Base-by-base conservation (phyloP, 2,888 invertebrate genomes). In the Mimas tiliae region DNA sequence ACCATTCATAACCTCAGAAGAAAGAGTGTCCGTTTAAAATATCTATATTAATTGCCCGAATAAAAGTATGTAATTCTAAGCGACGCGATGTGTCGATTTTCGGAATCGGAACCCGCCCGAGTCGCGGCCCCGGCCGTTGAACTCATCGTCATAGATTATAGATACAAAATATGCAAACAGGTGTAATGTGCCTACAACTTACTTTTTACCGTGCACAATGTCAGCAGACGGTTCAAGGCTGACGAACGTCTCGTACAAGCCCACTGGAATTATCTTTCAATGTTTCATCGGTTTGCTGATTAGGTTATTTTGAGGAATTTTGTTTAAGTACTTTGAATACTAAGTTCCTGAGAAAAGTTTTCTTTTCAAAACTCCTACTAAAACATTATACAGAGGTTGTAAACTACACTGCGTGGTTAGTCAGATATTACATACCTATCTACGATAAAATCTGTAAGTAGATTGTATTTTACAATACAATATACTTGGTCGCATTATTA, bases 121-220 rank as follows among this genome's bases (percentile, higher is more conserved):
- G 77, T 74, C 69, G 80, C 73, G 83, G 89, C 88, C 88, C 87
- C 88, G 85, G 83, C 67, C 86, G 74, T 71, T 82, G 84, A 87
- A 82, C 87, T 73, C 71, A 62, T 33, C 67, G 71, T 19, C 87
- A 87, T 72, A 86, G 82, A 86, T 68, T 81, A 84, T 67, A 73
- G 65, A 72, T 73, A 70, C 72, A 77, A 75, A 78, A 74, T 70
- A 73, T 72, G 72, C 72, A 71, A 77, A 78, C 72, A 66, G 67
- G 68, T 58, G 58, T 58, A 42, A 33, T 53, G 19, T 58, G 42
- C 58, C 58, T 58, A 58, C 58, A 38, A 58, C 19, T 58, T 64
- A 68, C 48, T 21, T 58, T 58, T 58, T 42, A 58, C 58, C 33
- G 34, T 33, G 55, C n/a, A 38, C 38, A 58, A 42, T 53, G 63